Evolutionary conservation across 37 sponge, comb jelly and placozoan genomes (phyloP).

Genomic region (Haliclona indistincta): DNA sequence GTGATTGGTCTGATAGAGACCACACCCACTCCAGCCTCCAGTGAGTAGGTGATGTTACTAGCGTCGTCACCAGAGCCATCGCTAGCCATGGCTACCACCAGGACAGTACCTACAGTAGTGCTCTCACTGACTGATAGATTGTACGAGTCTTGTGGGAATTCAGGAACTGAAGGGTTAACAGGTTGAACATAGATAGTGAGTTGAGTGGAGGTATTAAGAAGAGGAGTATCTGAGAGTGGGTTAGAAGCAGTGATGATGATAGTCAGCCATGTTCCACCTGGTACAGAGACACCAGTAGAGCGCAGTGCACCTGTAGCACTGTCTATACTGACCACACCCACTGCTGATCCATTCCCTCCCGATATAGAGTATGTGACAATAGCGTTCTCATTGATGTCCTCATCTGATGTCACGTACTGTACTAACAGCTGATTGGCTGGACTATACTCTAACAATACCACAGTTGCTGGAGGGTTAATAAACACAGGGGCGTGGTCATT

Average conservation of each 20-base stretch:
- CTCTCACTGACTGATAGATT: constrained; percentile 5
- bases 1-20: constrained; percentile 18
- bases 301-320: constrained; percentile 31
- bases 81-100: neutral
- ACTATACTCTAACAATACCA: constrained; percentile 34
- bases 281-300: constrained; percentile 14
- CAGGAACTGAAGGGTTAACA: constrained; percentile 22
- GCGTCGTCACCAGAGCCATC: neutral
- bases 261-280: too few species aligned
- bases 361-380: too few species aligned
- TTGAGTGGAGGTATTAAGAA: constrained; percentile 10
- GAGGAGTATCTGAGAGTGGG: constrained; percentile 54
- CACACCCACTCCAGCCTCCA: neutral
- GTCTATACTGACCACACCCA: constrained; percentile 16
- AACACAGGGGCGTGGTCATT: constrained; percentile 84
- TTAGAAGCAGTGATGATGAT: constrained; percentile 42
- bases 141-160: neutral
- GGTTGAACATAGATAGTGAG: constrained; percentile 40
- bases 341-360: constrained; percentile 6
- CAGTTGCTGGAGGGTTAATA: constrained; percentile 4
- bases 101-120: constrained; percentile 2
- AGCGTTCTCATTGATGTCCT: too few species aligned
- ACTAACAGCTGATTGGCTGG: constrained; percentile 4
- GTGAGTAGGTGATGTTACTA: neutral
- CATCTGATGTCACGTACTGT: constrained; percentile 24